Evolutionary conservation across 2,113 vertebrate genomes (phyloP), one percentile per base, ranked within the genome.

Genomic region (Syngnathus scovelli): DNA sequence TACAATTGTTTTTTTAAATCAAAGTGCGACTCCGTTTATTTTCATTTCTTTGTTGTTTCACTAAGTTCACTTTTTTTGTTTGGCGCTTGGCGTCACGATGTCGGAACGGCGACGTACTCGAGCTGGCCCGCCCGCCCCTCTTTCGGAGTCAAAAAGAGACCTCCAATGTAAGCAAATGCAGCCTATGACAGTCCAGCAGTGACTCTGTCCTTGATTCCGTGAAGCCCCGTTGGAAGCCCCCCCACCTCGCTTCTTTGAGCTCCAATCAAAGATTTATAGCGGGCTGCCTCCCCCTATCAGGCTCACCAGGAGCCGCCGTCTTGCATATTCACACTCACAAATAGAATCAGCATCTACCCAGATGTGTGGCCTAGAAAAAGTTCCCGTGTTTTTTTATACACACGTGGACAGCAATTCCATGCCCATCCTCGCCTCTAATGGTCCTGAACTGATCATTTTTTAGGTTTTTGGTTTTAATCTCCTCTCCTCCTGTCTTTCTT

Each of bases 251-350:
- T 16, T 48, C 46, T 48, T 69, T 39, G 71, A 81, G 70, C 72
- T 82, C 72, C 71, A 41, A 87, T 92, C 80, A 87, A 89, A 88
- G 87, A 90, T 91, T 88, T 56, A 89, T 83, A 73, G 77, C 64
- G 66, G 46, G 66, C 75, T 81, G 78, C 75, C 80, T 80, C 81
- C 61, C 66, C 71, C 56, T 63, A 71, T 87, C 81, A 84, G 79
- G 71, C 67, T 83, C 77, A 78, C 66, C 60, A 52, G 63, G 67
- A 71, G 67, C 76, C 69, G 44, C 21, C 68, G 63, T 67, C 67
- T 63, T 52, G 19, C 33, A 11, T 49, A 52, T 61, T 67, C 63
- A n/a, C 64, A 38, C 64, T 46, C 52, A 69, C 59, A 77, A 7
- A 64, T 5, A 54, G 39, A 70, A 44, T 5, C 43, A 5, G 51